Evolutionary conservation across 2,888 invertebrate species (phyloP).

Genomic region (Griposia aprilina): DNA sequence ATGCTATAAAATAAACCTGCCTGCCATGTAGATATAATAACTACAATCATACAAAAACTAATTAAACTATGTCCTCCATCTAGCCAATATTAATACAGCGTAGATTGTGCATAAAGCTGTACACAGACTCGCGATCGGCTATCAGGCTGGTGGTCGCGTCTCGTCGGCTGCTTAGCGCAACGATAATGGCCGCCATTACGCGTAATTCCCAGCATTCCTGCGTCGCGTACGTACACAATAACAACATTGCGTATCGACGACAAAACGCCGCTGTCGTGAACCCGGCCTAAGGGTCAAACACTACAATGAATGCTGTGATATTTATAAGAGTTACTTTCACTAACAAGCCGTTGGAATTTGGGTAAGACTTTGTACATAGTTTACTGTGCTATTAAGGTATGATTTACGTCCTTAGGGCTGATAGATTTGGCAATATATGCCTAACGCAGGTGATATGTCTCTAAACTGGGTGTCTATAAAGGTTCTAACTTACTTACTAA

Average conservation of each 20-base stretch:
- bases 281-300: constrained; percentile 56
- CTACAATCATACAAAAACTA: not conserved
- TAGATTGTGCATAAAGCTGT: constrained; percentile 44
- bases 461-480: not conserved
- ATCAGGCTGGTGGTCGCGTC: constrained; percentile 73
- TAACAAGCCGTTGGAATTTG: constrained; percentile 56
- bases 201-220: constrained; percentile 75
- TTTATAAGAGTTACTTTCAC: constrained; percentile 63
- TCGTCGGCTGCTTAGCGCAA: constrained; percentile 74
- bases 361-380: constrained; percentile 49
- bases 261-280: constrained; percentile 60
- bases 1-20: not conserved
- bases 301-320: constrained; percentile 59
- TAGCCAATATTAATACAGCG: not conserved
- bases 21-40: not conserved
- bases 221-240: constrained; percentile 67
- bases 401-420: constrained; percentile 42
- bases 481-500: not conserved
- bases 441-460: constrained; percentile 4
- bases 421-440: constrained; percentile 18
- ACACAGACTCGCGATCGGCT: constrained; percentile 55
- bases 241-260: constrained; percentile 66
- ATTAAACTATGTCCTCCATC: constrained; percentile 8
- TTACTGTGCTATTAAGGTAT: constrained; percentile 36
- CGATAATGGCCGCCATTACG: constrained; percentile 77